Evolutionary conservation across 2,888 invertebrate species (phyloP), one percentile per base, ranked within the genome.

Genomic region (Standfussiana lucernea): DNA sequence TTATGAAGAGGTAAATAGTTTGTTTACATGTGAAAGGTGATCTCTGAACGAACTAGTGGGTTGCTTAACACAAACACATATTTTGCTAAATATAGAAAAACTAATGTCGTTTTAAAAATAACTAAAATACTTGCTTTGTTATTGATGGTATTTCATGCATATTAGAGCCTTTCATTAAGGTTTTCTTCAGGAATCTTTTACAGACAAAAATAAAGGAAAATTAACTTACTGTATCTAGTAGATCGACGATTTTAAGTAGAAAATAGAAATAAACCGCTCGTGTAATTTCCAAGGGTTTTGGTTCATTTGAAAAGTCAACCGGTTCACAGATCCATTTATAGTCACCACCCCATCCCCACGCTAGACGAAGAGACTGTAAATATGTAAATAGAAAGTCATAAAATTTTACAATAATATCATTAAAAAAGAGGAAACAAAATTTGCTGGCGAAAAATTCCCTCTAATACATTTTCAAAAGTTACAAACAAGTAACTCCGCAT

Each of bases 311-410:
- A 35, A 0, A 90, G 86, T 96, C 93, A 0, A 95, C 88, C 0
- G 96, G 96, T 75, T 96, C 96, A 77, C 96, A 96, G 13, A 96
- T 62, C 94, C 95, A 95, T 79, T 92, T 93, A 84, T 95, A 96
- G 2, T 93, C 84, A 91, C 92, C 91, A 0, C 96, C 95, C 92
- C 92, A 91, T 0, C 96, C 95, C 97, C 97, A 97, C 0, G 87
- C 94, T 24, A 88, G 0, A 5, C 68, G 28, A 37, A 94, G 35
- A 1, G 89, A 77, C 95, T 95, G 91, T 71, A 92, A 89, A 45
- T 40, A 61, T 70, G 42, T 59, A 18, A 62, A 77, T 45, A n/a
- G 0, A n/a, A 37, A 56, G 2, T n/a, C 32, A 15, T 37, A 32
- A 7, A 50, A 42, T 13, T 35, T 72, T 56, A 15, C 5, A n/a